phyloP scores from a whole-genome alignment of 2,113 vertebrate genomes.

The Gopherus evgoodei region DNA sequence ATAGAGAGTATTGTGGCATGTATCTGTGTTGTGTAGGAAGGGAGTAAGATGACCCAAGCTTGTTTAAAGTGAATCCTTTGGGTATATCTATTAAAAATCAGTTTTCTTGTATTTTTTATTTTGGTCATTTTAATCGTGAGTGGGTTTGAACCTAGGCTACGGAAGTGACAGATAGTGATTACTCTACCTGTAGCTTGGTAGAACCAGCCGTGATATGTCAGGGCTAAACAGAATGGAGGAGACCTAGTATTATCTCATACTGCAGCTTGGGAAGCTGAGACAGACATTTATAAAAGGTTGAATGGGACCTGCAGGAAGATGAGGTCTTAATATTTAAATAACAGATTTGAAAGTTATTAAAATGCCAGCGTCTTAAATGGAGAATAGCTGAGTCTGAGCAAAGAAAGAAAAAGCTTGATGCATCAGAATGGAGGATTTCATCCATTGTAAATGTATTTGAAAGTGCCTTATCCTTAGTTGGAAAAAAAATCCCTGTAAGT shows the following conservation, averaged over 20 bases:
- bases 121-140: background rate
- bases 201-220: background rate
- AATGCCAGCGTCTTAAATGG: background rate
- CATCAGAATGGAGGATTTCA: background rate
- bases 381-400: background rate
- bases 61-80: background rate
- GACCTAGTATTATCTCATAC: background rate
- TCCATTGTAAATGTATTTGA: background rate
- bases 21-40: background rate
- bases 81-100: background rate
- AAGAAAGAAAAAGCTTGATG: background rate
- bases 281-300: background rate
- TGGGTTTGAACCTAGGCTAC: background rate
- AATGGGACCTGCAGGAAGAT: background rate
- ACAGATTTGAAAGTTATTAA: background rate
- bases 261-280: slow-evolving; percentile 3
- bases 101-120: background rate
- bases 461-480: background rate
- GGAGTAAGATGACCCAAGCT: background rate
- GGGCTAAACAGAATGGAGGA: background rate
- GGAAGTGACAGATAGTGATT: background rate
- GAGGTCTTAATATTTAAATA: slow-evolving; percentile 32
- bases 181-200: background rate
- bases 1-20: background rate
- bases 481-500: background rate